phyloP scores from a whole-genome alignment of 2,113 vertebrate genomes.

The Lasiurus borealis region DNA sequence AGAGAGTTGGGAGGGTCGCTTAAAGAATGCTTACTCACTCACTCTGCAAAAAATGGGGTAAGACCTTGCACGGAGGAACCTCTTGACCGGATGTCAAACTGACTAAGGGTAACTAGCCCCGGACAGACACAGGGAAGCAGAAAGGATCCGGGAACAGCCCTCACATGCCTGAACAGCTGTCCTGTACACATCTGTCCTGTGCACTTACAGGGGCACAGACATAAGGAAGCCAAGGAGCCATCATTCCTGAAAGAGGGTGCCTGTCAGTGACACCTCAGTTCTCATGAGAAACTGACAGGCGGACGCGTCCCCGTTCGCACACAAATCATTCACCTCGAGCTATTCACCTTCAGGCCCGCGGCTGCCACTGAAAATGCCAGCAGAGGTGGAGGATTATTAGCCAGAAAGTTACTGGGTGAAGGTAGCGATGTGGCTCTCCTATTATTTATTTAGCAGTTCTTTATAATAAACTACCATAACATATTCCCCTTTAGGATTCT shows the following conservation, averaged over 20 bases:
- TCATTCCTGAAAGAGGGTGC: background rate
- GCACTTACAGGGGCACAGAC: background rate
- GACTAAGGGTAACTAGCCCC: background rate
- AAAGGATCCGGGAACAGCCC: background rate
- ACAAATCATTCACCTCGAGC: background rate
- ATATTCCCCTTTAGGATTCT: background rate
- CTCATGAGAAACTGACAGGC: background rate
- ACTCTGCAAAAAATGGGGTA: background rate
- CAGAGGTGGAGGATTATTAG: background rate
- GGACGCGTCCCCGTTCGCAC: background rate
- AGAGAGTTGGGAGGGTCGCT: background rate
- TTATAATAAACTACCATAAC: background rate
- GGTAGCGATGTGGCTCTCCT: background rate
- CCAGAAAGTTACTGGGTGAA: background rate
- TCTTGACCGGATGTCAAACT: background rate
- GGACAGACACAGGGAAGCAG: background rate
- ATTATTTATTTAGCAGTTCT: background rate
- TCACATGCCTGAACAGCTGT: conserved; percentile 17
- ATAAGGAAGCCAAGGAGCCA: background rate
- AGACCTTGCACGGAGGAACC: background rate
- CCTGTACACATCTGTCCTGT: background rate
- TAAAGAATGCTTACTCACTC: background rate
- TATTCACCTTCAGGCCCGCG: background rate
- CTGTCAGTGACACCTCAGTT: background rate
- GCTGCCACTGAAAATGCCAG: background rate